Evolutionary conservation across 2,113 vertebrate species (phyloP), one percentile per base, ranked within the genome.

Genomic region (Bolborhynchus lineola): DNA sequence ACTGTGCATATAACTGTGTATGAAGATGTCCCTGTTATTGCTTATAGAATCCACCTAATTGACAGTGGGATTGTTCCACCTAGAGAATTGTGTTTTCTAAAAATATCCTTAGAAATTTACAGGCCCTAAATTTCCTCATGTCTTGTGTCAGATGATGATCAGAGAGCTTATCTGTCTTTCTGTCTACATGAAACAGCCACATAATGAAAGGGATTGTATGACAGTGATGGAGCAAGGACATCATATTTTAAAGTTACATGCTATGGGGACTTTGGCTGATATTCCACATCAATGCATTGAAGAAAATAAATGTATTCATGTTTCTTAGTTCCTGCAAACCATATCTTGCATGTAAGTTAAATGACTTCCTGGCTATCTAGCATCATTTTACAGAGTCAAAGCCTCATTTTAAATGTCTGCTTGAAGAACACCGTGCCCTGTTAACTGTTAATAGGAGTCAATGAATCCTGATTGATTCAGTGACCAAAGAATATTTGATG

Each of bases 381-480:
- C 25, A 9, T 55, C 42, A 64, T 86, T 90, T 93, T 42, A 44
- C 25, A 90, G 57, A 88, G 59, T 70, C 26, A 93, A 86, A 83
- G n/a, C 63, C 18, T 74, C 63, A 49, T 82, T 86, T 74, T 19
- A 46, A 88, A 80, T 19, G 15, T 80, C 55, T 92, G 59, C 76
- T 42, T 74, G 55, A 91, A 83, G 88, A 91, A 59, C 33, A 46
- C n/a, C 25, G 26, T 80, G 14, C 23, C 59, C 53, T 55, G 53
- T 68, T 86, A 92, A 63, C 75, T 0, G 1, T 64, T 90, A 90
- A 93, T 55, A 86, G 39, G 29, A 94, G 71, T 78, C 79, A 88
- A 75, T 86, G 64, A 83, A 81, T 92, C 64, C 55, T 88, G 84
- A 96, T 77, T 95, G 93, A 93, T 92, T 92, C 60, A 78, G 53